Evolutionary conservation across 2,888 invertebrate species (phyloP).

Genomic region (Melitaea athalia): DNA sequence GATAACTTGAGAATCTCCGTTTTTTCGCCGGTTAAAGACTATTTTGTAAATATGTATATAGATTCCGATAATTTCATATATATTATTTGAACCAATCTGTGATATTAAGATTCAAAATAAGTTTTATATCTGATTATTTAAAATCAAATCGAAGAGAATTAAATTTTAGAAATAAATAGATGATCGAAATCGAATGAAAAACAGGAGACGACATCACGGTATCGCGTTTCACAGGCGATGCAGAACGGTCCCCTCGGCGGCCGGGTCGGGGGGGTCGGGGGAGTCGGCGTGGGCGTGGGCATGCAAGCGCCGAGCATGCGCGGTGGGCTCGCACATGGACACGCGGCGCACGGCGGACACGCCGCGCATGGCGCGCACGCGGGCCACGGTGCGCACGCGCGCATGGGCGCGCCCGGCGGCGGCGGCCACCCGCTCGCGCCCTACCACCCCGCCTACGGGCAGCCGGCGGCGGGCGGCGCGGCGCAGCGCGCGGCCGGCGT

Average conservation of each 20-base stretch:
- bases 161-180: background rate
- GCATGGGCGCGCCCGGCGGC: constrained; percentile 73
- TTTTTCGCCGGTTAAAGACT: too few relatives aligned
- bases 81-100: too few relatives aligned
- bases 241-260: constrained; percentile 90
- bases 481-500: constrained; percentile 55
- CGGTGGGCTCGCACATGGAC: constrained; percentile 82
- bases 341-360: constrained; percentile 71
- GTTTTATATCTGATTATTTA: too few relatives aligned
- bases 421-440: constrained; percentile 82
- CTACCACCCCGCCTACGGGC: constrained; percentile 82
- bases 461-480: constrained; percentile 75
- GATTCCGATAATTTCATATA: too few relatives aligned
- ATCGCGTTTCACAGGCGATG: constrained; percentile 76
- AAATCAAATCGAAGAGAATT: too few relatives aligned
- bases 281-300: constrained; percentile 60
- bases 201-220: background rate
- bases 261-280: constrained; percentile 65
- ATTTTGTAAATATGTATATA: too few relatives aligned
- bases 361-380: constrained; percentile 68
- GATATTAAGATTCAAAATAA: too few relatives aligned
- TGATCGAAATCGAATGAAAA: background rate
- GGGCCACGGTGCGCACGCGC: constrained; percentile 62
- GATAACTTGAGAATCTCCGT: too few relatives aligned
- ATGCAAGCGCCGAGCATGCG: constrained; percentile 66